A percentile compares a stretch with the other conserved stretches of the same genome.
These are phyloP conservation scores for Dasysyrphus albostriatus DNA, from an alignment of 2,888 invertebrate genomes.

Conservation along the genomic window DNA sequence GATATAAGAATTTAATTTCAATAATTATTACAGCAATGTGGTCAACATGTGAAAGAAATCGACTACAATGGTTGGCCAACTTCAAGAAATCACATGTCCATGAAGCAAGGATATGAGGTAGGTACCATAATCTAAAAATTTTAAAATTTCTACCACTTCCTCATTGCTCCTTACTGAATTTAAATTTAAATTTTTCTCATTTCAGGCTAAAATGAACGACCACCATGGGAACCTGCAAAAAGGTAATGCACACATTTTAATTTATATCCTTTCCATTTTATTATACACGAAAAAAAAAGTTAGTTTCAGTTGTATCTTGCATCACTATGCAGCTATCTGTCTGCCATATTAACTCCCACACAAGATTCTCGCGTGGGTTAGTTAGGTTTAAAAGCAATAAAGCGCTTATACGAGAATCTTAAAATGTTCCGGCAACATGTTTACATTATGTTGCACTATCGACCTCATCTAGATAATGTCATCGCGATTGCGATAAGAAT, in stretches of 20 bases:
- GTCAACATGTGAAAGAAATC: conserved; percentile 83
- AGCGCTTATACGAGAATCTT: not conserved
- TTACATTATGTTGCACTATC: conserved; percentile 71
- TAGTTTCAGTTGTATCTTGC: conserved; percentile 10
- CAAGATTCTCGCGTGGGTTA: conserved; percentile 1
- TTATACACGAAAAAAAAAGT: not conserved
- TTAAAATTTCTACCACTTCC: not conserved
- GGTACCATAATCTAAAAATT: conserved; percentile 2
- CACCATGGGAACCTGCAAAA: conserved; percentile 84
- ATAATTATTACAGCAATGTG: conserved; percentile 78
- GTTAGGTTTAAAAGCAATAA: not conserved
- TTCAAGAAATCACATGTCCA: conserved; percentile 83
- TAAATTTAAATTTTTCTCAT: conserved; percentile 76
- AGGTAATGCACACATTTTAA: conserved; percentile 79
- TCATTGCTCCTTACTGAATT: conserved; percentile 13
- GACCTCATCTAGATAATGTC: conserved; percentile 71
- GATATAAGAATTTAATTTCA: not conserved
- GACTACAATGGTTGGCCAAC: conserved; percentile 84
- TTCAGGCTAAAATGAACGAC: conserved; percentile 84
- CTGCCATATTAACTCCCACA: conserved; percentile 47
- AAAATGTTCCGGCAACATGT: conserved; percentile 74
- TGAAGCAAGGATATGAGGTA: conserved; percentile 84
- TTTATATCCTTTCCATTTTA: conserved; percentile 21
- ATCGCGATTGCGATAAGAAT: conserved; percentile 66
- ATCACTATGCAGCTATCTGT: conserved; percentile 10